Conservation (phyloP, 2,888 invertebrate species). For the Perizoma flavofasciatum region DNA sequence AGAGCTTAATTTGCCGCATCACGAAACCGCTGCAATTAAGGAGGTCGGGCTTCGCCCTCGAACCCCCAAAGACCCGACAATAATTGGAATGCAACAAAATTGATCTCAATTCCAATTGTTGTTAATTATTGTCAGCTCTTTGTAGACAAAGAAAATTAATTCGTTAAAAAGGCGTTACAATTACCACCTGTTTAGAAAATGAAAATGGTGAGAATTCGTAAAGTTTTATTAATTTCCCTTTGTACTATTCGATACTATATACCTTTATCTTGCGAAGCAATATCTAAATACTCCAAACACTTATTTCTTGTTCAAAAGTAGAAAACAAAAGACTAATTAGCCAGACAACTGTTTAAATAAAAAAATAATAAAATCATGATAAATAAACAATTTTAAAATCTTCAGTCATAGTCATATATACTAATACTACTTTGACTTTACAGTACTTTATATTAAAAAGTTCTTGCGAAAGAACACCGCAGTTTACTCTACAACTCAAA, state of each 20-base stretch:
- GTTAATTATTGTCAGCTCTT: constrained; percentile 46
- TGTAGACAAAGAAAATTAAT: constrained; percentile 37
- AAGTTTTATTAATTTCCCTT: no score
- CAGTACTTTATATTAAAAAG: not conserved
- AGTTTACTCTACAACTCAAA: constrained; percentile 16
- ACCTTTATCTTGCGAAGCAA: no score
- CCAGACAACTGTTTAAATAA: no score
- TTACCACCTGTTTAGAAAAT: constrained; percentile 18
- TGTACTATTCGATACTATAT: no score
- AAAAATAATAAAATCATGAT: no score
- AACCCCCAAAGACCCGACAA: constrained; percentile 41
- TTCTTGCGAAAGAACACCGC: constrained; percentile 12
- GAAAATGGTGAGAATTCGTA: constrained; percentile 6
- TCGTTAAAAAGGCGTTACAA: constrained; percentile 29
- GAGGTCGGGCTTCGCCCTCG: constrained; percentile 35
- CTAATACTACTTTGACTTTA: not conserved
- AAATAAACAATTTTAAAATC: no score
- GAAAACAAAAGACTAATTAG: no score
- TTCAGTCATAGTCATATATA: no score
- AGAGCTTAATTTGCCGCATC: constrained; percentile 38
- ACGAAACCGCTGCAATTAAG: constrained; percentile 40
- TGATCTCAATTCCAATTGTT: constrained; percentile 50
- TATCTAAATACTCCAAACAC: no score
- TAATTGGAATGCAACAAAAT: constrained; percentile 46
- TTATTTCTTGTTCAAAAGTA: no score